phyloP scores from a whole-genome alignment of 2,113 vertebrate genomes.

The Amphiprion percula region DNA sequence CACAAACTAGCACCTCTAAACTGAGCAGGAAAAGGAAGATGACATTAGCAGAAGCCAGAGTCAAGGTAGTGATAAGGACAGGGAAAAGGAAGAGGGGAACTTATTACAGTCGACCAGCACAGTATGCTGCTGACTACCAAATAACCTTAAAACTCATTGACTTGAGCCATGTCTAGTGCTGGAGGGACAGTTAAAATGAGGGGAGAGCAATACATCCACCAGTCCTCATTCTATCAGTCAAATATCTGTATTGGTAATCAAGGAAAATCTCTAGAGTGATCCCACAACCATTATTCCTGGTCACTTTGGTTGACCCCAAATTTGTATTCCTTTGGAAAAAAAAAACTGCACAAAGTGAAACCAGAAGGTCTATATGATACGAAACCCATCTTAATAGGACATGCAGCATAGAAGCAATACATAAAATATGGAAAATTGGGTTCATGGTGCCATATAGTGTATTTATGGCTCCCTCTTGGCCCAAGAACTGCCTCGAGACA shows the following conservation, averaged over 20 bases:
- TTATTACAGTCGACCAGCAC: too few species aligned
- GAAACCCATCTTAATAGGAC: constrained; percentile 64
- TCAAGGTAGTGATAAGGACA: constrained; percentile 33
- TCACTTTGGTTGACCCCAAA: constrained; percentile 59
- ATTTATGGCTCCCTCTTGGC: constrained; percentile 62
- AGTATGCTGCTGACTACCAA: constrained; percentile 25
- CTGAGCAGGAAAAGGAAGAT: constrained; percentile 13
- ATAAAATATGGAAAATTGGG: constrained; percentile 68
- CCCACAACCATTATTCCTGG: constrained; percentile 61
- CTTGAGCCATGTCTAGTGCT: constrained; percentile 10
- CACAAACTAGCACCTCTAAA: constrained; percentile 36
- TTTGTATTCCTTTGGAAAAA: constrained; percentile 49
- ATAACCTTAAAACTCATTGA: constrained; percentile 16
- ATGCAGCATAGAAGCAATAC: constrained; percentile 38
- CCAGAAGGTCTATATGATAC: constrained; percentile 60
- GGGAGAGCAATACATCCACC: constrained; percentile 29
- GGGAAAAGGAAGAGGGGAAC: not conserved
- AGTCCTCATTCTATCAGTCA: constrained; percentile 56
- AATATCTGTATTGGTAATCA: constrained; percentile 68
- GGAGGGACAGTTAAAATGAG: constrained; percentile 22
- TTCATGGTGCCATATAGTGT: constrained; percentile 56
- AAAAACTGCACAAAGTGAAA: constrained; percentile 62
- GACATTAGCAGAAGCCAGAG: constrained; percentile 31
- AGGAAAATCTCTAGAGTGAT: constrained; percentile 60
- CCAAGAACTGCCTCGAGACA: constrained; percentile 53